phyloP scores from a whole-genome alignment of 2,797 vertebrate genomes.

The Lutjanus argentimaculatus region DNA sequence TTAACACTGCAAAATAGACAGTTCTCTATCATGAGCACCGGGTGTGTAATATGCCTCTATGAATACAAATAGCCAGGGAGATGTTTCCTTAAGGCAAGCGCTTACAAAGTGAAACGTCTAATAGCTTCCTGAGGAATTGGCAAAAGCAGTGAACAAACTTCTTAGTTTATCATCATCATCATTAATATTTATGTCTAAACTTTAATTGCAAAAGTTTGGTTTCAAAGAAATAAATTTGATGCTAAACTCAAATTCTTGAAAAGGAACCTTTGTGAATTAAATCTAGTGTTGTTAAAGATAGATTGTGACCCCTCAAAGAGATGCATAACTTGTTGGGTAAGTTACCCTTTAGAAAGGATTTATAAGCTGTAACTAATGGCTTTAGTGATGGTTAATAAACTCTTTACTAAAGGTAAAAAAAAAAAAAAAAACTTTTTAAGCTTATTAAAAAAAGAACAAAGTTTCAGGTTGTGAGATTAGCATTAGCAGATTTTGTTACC shows the following conservation, averaged over 20 bases:
- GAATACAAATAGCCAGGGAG: conserved; percentile 35
- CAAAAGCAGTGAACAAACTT: background rate
- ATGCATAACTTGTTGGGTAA: background rate
- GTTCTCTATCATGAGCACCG: conserved; percentile 38
- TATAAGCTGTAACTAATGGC: background rate
- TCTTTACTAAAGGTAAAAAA: background rate
- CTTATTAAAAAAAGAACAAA: background rate
- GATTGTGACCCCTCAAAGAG: background rate
- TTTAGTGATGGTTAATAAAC: background rate
- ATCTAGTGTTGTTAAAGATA: background rate
- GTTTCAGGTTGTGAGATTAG: too few relatives aligned
- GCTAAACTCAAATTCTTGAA: background rate
- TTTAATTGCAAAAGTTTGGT: conserved; percentile 12
- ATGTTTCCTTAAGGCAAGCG: conserved; percentile 19
- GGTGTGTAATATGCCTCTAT: conserved; percentile 21
- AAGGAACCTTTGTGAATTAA: background rate
- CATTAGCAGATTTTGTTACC: too few relatives aligned
- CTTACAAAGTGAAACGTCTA: conserved; percentile 22
- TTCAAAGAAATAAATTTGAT: background rate
- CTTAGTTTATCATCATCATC: background rate
- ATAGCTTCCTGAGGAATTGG: conserved; percentile 40
- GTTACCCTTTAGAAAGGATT: background rate
- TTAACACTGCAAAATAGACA: conserved; percentile 60
- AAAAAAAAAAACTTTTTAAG: background rate
- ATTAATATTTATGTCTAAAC: conserved; percentile 9